Evolutionary conservation across 2,113 vertebrate species (phyloP).

Genomic region (Melanotaenia duboulayi): DNA sequence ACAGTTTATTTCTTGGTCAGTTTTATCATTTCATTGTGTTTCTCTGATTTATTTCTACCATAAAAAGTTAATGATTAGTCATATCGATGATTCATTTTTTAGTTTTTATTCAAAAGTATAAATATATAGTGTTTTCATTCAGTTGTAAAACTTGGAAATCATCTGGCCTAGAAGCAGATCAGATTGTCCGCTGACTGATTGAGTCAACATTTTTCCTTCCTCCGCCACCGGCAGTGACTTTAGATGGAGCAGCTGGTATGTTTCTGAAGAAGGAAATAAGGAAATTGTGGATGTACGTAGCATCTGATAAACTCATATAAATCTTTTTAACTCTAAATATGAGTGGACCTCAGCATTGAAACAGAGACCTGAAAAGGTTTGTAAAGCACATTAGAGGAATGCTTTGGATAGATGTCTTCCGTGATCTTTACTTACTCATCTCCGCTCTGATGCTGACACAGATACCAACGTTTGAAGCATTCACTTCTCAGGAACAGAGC

Average conservation of each 20-base stretch:
- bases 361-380: constrained; percentile 69
- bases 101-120: neutral
- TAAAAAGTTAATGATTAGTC: no score
- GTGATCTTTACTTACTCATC: constrained; percentile 65
- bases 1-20: no score
- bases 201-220: constrained; percentile 16
- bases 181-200: constrained; percentile 13
- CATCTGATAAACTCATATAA: constrained; percentile 62
- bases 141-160: neutral
- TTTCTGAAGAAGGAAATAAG: constrained; percentile 59
- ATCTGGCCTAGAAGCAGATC: neutral
- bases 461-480: constrained; percentile 65
- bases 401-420: constrained; percentile 65
- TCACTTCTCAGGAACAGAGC: constrained; percentile 51
- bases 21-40: no score
- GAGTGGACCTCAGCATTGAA: constrained; percentile 40
- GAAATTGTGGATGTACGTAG: constrained; percentile 29
- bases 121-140: neutral
- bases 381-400: constrained; percentile 71
- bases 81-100: neutral
- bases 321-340: constrained; percentile 32
- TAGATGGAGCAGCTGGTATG: constrained; percentile 46
- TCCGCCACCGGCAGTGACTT: constrained; percentile 33
- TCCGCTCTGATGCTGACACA: constrained; percentile 65
- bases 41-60: neutral